phyloP scores from a whole-genome alignment of 2,113 vertebrate genomes.

The Emydura subglobosa region DNA sequence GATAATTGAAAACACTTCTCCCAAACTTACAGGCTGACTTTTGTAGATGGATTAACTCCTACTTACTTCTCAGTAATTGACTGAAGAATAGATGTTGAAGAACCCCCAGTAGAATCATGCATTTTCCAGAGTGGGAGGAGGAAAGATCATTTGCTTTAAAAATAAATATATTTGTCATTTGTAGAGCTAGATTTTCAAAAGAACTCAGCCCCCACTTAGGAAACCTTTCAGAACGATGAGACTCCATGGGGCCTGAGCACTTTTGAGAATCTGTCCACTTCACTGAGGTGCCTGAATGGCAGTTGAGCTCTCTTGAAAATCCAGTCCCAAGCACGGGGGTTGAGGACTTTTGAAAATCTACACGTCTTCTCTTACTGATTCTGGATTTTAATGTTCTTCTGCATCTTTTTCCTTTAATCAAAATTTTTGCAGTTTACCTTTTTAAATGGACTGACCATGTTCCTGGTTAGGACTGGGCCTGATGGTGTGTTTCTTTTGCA shows the following conservation, averaged over 20 bases:
- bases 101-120: not conserved
- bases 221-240: not conserved
- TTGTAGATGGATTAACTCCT: not conserved
- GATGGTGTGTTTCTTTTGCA: not conserved
- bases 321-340: not conserved
- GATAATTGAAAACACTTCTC: not conserved
- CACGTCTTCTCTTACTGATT: not conserved
- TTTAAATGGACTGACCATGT: not conserved
- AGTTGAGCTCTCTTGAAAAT: not conserved
- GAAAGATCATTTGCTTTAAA: not conserved
- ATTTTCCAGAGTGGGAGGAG: not conserved
- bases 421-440: not conserved
- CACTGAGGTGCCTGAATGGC: not conserved
- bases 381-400: not conserved
- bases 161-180: not conserved
- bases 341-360: not conserved
- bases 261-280: not conserved
- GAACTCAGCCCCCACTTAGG: not conserved
- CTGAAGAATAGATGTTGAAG: not conserved
- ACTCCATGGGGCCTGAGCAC: not conserved
- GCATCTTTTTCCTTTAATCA: not conserved
- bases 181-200: not conserved
- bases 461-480: not conserved
- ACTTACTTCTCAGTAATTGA: not conserved
- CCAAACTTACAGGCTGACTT: not conserved